Evolutionary conservation across 1,140 invertebrate genomes (phyloP), one percentile per base, ranked within the genome.

Genomic region (Drosophila athabasca): DNA sequence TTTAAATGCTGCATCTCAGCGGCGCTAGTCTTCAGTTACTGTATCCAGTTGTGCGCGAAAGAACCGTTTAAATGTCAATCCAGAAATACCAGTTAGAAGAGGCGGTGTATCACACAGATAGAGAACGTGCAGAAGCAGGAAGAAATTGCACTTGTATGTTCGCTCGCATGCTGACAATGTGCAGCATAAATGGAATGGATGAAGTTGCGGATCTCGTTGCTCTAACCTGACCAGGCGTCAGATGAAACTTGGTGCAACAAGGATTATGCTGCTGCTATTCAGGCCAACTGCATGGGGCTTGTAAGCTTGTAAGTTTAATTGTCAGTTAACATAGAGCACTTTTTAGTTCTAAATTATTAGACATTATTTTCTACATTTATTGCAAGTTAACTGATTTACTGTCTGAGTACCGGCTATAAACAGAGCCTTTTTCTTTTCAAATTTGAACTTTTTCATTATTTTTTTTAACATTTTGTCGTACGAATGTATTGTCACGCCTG

Each of bases 61-160:
- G 87, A 90, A 90, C 85, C 85, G 85, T 90, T 90, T 90, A 90
- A 90, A 90, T 90, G 85, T 90, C 87, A 90, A 90, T 90, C 85
- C 81, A 87, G 85, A 90, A 90, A 90, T 90, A 90, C 85, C 85
- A 90, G 85, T 90, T 90, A 88, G 82, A 88, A 78, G 76, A 69
- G 75, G 84, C 70, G 74, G 80, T 84, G 81, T 58, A 66, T 62
- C 71, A 57, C 58, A 67, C 59, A 54, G 60, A 65, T 53, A 60
- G 50, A 46, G 51, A 17, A 66, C 70, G 74, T 66, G 68, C 46
- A 76, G 60, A 68, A 82, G 59, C 66, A 83, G 78, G 79, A 85
- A 85, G 83, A 85, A 79, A 76, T 76, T 74, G 79, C 62, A 85
- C 69, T 88, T 88, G 75, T 82, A 82, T 78, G 83, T 88, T 82